Evolutionary conservation across 1,140 invertebrate species (phyloP).

Genomic region (Drosophila melanica): DNA sequence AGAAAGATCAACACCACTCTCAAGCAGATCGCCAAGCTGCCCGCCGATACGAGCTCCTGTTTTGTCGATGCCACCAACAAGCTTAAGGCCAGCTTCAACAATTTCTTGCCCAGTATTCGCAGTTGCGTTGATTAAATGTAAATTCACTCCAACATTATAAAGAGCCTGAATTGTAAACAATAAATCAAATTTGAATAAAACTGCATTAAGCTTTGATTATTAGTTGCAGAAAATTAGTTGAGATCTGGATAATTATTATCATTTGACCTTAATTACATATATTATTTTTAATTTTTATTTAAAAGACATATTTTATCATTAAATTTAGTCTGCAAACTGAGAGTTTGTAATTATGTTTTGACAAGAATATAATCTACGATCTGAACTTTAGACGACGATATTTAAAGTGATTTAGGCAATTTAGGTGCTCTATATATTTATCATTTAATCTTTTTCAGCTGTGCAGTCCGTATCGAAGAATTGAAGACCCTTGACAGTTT

Average conservation of each 20-base stretch:
- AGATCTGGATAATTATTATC: too few relatives aligned
- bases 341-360: too few relatives aligned
- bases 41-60: constrained; percentile 45
- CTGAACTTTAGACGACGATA: too few relatives aligned
- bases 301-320: too few relatives aligned
- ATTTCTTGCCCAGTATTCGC: constrained; percentile 46
- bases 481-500: neutral
- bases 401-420: neutral
- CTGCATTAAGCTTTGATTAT: too few relatives aligned
- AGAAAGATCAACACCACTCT: constrained; percentile 33
- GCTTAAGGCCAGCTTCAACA: constrained; percentile 31
- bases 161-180: neutral
- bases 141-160: too few relatives aligned
- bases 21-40: constrained; percentile 37
- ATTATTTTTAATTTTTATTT: too few relatives aligned
- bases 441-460: neutral
- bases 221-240: too few relatives aligned
- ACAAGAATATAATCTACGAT: too few relatives aligned
- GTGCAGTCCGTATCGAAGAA: neutral
- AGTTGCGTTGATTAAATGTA: constrained; percentile 31
- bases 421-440: neutral
- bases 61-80: constrained; percentile 35
- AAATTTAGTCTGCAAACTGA: too few relatives aligned
- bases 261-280: too few relatives aligned
- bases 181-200: too few relatives aligned